Evolutionary conservation across 2,113 vertebrate genomes (phyloP).

Genomic region (Ancistrus triradiatus): DNA sequence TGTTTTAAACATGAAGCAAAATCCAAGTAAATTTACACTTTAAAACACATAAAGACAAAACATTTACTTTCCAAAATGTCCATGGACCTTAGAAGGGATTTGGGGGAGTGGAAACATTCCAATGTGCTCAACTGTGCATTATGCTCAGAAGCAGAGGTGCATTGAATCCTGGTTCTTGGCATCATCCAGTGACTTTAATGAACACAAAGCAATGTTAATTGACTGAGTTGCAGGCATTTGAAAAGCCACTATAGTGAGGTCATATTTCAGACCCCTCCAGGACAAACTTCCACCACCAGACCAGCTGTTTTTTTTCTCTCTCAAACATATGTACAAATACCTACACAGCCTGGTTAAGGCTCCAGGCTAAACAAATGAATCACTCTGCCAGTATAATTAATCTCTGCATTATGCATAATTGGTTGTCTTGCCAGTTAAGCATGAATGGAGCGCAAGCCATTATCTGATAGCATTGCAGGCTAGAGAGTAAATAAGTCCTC

Average conservation of each 20-base stretch:
- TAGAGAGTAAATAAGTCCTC: constrained; percentile 12
- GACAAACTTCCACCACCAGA: background rate
- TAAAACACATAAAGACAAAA: too few species aligned
- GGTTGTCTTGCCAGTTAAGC: constrained; percentile 28
- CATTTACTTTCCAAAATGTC: too few species aligned
- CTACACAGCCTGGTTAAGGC: constrained; percentile 15
- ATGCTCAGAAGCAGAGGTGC: too few species aligned
- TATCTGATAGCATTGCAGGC: constrained; percentile 23
- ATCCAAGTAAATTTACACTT: too few species aligned
- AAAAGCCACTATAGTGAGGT: constrained; percentile 9
- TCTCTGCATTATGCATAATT: constrained; percentile 27
- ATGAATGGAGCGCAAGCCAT: constrained; percentile 31
- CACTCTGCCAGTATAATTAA: constrained; percentile 39
- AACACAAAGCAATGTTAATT: constrained; percentile 9
- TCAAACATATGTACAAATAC: constrained; percentile 9
- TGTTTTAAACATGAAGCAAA: too few species aligned
- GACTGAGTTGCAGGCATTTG: background rate
- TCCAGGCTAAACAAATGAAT: constrained; percentile 38
- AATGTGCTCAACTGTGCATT: too few species aligned
- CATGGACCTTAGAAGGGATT: too few species aligned
- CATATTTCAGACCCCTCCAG: constrained; percentile 4
- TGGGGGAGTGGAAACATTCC: too few species aligned
- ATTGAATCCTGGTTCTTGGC: background rate
- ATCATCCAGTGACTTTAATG: background rate
- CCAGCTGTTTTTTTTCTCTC: background rate